These are phyloP conservation scores for Lepilemur septentrionalis DNA, from an alignment of 2,797 vertebrate species.

Conservation along the genomic window DNA sequence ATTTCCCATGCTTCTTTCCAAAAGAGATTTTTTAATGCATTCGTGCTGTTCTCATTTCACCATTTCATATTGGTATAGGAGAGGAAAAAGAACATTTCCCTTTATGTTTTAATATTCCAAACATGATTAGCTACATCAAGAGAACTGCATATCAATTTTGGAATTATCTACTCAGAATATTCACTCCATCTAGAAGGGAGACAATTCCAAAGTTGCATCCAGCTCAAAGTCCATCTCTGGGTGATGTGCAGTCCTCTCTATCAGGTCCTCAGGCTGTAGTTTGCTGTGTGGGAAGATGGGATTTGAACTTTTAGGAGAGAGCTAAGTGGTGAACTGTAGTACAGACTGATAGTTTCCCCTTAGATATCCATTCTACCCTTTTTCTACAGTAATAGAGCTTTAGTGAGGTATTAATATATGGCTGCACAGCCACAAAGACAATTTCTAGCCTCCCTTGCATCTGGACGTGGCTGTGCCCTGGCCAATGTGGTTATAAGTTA, in stretches of 20 bases:
- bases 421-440: background rate
- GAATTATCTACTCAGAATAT: background rate
- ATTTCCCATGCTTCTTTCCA: background rate
- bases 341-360: background rate
- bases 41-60: background rate
- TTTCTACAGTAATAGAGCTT: background rate
- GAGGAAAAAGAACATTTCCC: background rate
- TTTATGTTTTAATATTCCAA: background rate
- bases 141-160: background rate
- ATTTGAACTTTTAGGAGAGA: background rate
- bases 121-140: background rate
- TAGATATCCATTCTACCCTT: background rate
- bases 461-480: background rate
- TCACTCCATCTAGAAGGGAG: background rate
- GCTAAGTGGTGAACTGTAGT: background rate
- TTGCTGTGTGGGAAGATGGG: background rate
- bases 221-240: background rate
- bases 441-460: background rate
- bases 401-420: background rate
- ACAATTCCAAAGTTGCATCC: background rate
- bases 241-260: background rate
- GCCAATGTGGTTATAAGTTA: background rate
- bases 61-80: background rate
- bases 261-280: background rate
- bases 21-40: background rate